Evolutionary conservation across 2,113 vertebrate genomes (phyloP).

Genomic region (Calcarius ornatus): DNA sequence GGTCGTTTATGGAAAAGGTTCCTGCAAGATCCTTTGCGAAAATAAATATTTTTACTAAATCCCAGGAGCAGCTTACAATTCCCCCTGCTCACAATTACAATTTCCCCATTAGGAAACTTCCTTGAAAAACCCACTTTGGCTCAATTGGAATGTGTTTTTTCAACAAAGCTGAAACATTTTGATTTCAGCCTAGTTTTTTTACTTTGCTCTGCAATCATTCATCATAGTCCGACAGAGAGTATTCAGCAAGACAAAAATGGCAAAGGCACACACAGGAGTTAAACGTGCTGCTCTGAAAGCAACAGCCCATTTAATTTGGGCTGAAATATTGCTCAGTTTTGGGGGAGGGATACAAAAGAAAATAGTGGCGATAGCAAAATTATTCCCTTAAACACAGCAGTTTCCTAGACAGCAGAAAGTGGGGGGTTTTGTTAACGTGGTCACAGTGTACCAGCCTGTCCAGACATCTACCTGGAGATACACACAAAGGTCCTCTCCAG

Average conservation of each 20-base stretch:
- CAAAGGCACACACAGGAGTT: not conserved
- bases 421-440: not conserved
- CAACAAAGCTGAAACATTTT: slow-evolving; percentile 57
- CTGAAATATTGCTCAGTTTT: not conserved
- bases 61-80: slow-evolving; percentile 49
- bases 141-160: slow-evolving; percentile 59
- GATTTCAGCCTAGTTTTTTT: slow-evolving; percentile 22
- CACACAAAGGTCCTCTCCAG: not conserved
- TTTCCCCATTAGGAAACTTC: slow-evolving; percentile 65
- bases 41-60: slow-evolving; percentile 64
- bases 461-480: not conserved
- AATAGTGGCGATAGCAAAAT: not conserved
- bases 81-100: slow-evolving; percentile 56
- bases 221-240: not conserved
- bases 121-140: slow-evolving; percentile 55
- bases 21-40: slow-evolving; percentile 48
- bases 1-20: slow-evolving; percentile 40
- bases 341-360: not conserved
- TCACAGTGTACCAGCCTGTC: not conserved
- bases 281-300: not conserved
- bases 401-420: not conserved
- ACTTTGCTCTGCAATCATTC: slow-evolving; percentile 22
- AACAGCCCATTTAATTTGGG: not conserved
- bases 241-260: slow-evolving; percentile 20
- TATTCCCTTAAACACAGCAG: not conserved